These are phyloP conservation scores for Poeciliopsis presidionis DNA, from an alignment of 2,797 vertebrate species.

Conservation along the genomic window DNA sequence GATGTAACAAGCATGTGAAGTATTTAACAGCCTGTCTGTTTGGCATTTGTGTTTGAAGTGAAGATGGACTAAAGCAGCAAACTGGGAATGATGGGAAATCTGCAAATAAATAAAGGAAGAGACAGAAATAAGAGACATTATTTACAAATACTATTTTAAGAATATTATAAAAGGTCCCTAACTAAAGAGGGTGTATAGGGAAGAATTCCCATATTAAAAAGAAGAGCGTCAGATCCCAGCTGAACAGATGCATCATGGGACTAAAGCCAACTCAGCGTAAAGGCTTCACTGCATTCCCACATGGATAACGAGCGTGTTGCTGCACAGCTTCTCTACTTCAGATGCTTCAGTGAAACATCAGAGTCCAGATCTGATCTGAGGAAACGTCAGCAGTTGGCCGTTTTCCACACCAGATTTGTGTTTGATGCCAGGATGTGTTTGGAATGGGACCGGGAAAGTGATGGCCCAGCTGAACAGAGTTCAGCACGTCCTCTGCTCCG, in stretches of 20 bases:
- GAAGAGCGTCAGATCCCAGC: not conserved
- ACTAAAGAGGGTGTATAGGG: not conserved
- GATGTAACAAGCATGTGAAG: slow-evolving; percentile 51
- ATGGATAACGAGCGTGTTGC: not conserved
- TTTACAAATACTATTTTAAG: not conserved
- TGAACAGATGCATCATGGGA: not conserved
- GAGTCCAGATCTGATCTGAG: not conserved
- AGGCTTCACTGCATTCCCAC: not conserved
- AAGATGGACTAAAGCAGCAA: not conserved
- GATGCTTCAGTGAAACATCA: not conserved
- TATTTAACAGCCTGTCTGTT: slow-evolving; percentile 33
- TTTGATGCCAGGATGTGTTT: not conserved
- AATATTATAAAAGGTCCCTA: not conserved
- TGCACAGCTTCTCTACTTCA: not conserved
- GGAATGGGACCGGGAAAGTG: not conserved
- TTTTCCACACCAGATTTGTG: not conserved
- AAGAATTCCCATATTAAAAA: not conserved
- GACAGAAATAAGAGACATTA: not conserved
- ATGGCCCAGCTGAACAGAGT: not conserved
- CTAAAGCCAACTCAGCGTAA: not conserved
- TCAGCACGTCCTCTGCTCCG: not conserved
- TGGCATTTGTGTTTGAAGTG: slow-evolving; percentile 2
- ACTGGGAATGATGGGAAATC: not conserved
- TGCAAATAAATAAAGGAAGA: not conserved
- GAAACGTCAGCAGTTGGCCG: not conserved